Percentiles rank a stretch among this genome's conserved stretches.
phyloP scores from a whole-genome alignment of 2,888 invertebrate genomes.

The Lasius platythorax region DNA sequence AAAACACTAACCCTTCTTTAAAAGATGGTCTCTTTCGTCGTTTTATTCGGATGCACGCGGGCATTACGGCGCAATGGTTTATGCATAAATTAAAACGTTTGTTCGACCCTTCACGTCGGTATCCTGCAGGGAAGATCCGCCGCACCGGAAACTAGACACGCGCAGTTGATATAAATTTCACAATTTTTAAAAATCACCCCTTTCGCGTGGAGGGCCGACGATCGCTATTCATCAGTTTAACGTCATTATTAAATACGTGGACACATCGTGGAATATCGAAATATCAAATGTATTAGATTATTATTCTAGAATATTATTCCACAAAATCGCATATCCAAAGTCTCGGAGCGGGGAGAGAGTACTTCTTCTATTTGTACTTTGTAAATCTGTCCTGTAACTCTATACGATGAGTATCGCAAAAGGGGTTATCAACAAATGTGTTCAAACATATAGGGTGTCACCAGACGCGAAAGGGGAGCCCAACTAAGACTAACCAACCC shows the following conservation, averaged over 20 bases:
- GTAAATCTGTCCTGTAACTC: conserved; percentile 76
- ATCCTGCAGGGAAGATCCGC: conserved; percentile 81
- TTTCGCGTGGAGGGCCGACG: not conserved
- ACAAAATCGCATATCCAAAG: conserved; percentile 55
- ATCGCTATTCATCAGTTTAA: not conserved
- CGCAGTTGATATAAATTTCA: conserved; percentile 80
- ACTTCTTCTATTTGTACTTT: conserved; percentile 71
- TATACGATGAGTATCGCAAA: conserved; percentile 73
- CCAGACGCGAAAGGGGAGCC: conserved; percentile 69
- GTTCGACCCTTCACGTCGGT: conserved; percentile 61
- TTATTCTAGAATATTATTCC: not conserved
- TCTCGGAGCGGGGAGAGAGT: conserved; percentile 39
- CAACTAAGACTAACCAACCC: conserved; percentile 70
- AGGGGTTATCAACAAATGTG: conserved; percentile 85
- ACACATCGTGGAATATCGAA: not conserved
- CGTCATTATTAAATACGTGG: conserved; percentile 1
- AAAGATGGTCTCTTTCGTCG: conserved; percentile 62
- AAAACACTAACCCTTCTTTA: conserved; percentile 18
- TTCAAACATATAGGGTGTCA: conserved; percentile 85
- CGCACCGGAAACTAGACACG: conserved; percentile 75
- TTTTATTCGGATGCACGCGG: conserved; percentile 63
- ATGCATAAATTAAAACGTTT: conserved; percentile 72
- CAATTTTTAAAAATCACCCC: conserved; percentile 79
- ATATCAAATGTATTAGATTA: not conserved
- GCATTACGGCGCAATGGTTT: conserved; percentile 54